Conservation (phyloP, 1,140 invertebrate genomes). For the Drosophila albomicans region DNA sequence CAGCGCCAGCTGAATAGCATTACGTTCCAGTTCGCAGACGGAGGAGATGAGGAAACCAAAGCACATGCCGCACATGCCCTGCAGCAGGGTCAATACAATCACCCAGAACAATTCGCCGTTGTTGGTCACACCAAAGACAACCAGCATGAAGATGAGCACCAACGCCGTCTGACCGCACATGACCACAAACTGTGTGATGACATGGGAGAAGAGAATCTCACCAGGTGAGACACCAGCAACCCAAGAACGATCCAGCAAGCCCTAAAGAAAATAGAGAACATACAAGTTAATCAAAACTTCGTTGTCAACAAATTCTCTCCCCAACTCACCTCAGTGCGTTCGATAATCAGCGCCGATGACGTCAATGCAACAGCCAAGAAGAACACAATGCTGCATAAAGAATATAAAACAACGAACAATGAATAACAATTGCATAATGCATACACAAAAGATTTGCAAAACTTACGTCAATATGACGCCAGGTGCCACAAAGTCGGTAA, state of each 20-base stretch:
- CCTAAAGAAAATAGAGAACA: slow-evolving; percentile 85
- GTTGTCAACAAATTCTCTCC: slow-evolving; percentile 22
- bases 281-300: not conserved
- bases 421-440: not conserved
- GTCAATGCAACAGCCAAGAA: slow-evolving; percentile 97
- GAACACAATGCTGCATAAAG: slow-evolving; percentile 93
- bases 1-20: slow-evolving; percentile 96
- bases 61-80: slow-evolving; percentile 97
- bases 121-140: slow-evolving; percentile 94
- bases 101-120: slow-evolving; percentile 94
- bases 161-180: slow-evolving; percentile 95
- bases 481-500: slow-evolving; percentile 97
- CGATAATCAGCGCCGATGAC: slow-evolving; percentile 95
- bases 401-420: slow-evolving; percentile 27
- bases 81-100: slow-evolving; percentile 92
- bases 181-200: slow-evolving; percentile 96
- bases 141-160: slow-evolving; percentile 95
- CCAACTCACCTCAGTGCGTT: slow-evolving; percentile 88
- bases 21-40: slow-evolving; percentile 95
- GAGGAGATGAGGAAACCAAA: slow-evolving; percentile 97
- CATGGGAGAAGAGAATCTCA: slow-evolving; percentile 96
- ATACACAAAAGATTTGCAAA: not conserved
- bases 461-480: slow-evolving; percentile 96
- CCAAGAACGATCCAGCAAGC: slow-evolving; percentile 94
- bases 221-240: slow-evolving; percentile 94